Evolutionary conservation across 2,113 vertebrate genomes (phyloP).

Genomic region (Plecturocebus donacophilus): DNA sequence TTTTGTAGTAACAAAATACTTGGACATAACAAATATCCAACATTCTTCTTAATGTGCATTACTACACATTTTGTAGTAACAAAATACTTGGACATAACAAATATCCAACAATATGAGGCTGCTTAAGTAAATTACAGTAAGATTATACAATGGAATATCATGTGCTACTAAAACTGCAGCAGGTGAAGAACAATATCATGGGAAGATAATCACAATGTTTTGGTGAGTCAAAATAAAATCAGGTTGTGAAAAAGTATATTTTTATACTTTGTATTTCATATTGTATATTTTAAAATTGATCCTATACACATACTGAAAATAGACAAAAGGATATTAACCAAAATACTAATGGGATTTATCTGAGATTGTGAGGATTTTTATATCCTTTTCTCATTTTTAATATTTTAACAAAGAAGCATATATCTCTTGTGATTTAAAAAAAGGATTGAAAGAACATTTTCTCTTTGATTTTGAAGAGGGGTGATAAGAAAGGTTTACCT

Average conservation of each 20-base stretch:
- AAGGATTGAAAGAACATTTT: neutral
- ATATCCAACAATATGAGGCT: neutral
- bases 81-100: neutral
- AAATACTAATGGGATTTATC: neutral
- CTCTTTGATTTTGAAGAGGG: neutral
- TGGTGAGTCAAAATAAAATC: neutral
- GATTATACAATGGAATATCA: neutral
- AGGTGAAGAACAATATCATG: neutral
- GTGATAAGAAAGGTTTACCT: neutral
- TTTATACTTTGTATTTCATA: neutral
- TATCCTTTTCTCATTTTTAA: neutral
- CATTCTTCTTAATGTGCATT: too few species aligned
- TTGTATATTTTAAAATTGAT: slow-evolving; percentile 27
- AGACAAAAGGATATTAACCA: neutral
- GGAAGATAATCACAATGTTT: neutral
- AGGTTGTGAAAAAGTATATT: neutral
- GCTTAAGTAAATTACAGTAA: neutral
- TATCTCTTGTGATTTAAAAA: neutral
- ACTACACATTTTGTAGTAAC: neutral
- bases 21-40: neutral
- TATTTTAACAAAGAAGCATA: neutral
- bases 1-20: neutral
- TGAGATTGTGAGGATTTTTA: neutral
- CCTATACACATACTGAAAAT: neutral
- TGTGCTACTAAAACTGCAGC: neutral